Evolutionary conservation across 1,140 invertebrate species (phyloP).

Genomic region (Caerostris darwini): DNA sequence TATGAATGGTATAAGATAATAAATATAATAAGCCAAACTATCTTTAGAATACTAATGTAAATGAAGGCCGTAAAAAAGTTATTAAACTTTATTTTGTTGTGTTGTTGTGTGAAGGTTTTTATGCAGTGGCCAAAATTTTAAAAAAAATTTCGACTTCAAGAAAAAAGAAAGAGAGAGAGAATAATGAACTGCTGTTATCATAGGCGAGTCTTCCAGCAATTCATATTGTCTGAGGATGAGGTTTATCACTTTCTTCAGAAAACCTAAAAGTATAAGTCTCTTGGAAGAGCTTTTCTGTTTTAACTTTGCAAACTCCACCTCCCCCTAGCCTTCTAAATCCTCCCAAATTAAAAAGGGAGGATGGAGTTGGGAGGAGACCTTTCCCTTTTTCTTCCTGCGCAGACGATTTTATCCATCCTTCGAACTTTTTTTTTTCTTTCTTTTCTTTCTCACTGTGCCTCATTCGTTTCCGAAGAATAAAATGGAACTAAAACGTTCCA

Average conservation of each 20-base stretch:
- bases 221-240: slow-evolving; percentile 25
- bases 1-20: too few species aligned
- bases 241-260: slow-evolving; percentile 3
- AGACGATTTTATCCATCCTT: slow-evolving; percentile 36
- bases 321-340: slow-evolving; percentile 30
- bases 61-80: too few species aligned
- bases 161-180: background rate
- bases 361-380: background rate
- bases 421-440: slow-evolving; percentile 2
- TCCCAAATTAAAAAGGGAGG: slow-evolving; percentile 67
- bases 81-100: too few species aligned
- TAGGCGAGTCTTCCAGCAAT: background rate
- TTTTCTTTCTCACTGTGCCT: background rate
- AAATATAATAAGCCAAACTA: too few species aligned
- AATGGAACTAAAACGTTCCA: slow-evolving; percentile 71
- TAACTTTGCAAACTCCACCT: slow-evolving; percentile 39
- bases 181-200: background rate
- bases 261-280: slow-evolving; percentile 3
- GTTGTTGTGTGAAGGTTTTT: too few species aligned
- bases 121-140: too few species aligned
- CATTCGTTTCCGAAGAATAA: slow-evolving; percentile 41
- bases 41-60: too few species aligned
- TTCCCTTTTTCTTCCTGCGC: slow-evolving; percentile 21
- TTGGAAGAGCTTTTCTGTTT: slow-evolving; percentile 25
- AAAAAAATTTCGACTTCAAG: too few species aligned